phyloP scores from a whole-genome alignment of 2,888 invertebrate species.

The Protonemura montana region DNA sequence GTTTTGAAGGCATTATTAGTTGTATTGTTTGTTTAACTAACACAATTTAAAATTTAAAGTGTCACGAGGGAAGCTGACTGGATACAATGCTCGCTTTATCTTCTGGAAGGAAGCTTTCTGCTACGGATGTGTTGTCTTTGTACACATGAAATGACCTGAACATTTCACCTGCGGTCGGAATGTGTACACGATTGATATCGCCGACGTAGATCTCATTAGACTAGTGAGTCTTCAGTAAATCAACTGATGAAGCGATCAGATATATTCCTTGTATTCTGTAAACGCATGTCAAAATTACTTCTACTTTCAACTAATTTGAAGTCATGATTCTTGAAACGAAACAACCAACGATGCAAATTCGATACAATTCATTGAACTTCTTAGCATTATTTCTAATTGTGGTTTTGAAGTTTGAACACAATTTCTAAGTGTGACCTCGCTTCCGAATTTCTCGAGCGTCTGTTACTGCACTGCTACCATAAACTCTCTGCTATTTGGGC shows the following conservation, averaged over 20 bases:
- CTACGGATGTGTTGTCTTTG: background rate
- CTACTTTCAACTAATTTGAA: background rate
- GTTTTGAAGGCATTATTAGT: constrained; percentile 1
- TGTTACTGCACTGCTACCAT: too few relatives aligned
- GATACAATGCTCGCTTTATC: background rate
- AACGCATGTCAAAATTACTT: too few relatives aligned
- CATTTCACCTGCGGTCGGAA: background rate
- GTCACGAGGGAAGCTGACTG: background rate
- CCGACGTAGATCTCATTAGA: background rate
- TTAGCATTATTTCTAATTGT: too few relatives aligned
- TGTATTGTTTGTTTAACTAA: background rate
- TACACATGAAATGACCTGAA: background rate
- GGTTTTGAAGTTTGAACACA: too few relatives aligned
- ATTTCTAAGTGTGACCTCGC: too few relatives aligned
- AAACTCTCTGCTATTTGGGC: too few relatives aligned
- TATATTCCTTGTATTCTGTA: too few relatives aligned
- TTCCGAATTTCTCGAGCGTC: too few relatives aligned
- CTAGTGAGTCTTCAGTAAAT: too few relatives aligned
- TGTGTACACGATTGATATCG: background rate
- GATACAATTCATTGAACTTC: too few relatives aligned
- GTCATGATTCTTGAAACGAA: background rate
- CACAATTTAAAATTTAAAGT: background rate
- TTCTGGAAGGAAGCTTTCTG: background rate
- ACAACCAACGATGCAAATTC: background rate
- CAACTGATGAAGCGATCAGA: too few relatives aligned